Percentiles rank a stretch among this genome's conserved stretches.
phyloP scores from a whole-genome alignment of 2,888 invertebrate genomes.

The Saturnia japonica region DNA sequence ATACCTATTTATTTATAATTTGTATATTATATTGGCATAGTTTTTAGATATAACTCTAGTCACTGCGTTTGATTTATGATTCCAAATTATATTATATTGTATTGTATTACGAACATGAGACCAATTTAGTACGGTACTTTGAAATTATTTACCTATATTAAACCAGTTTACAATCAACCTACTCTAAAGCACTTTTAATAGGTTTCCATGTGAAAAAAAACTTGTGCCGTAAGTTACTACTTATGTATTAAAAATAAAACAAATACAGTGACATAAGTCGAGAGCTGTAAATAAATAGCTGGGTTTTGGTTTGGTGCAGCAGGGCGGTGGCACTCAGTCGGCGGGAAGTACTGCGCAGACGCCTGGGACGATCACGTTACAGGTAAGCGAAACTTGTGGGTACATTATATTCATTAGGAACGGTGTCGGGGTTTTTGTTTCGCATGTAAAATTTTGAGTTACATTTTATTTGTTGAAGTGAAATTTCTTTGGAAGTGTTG shows the following conservation, averaged over 20 bases:
- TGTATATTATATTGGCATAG: neutral
- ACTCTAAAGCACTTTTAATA: no score
- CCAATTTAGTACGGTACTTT: neutral
- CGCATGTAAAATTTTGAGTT: neutral
- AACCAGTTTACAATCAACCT: no score
- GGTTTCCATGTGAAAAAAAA: neutral
- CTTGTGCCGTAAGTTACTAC: no score
- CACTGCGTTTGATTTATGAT: neutral
- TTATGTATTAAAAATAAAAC: neutral
- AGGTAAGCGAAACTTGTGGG: conserved; percentile 53
- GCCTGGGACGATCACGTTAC: conserved; percentile 72
- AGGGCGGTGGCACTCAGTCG: conserved; percentile 56
- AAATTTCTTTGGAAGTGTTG: neutral
- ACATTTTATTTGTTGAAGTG: neutral
- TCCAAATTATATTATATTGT: neutral
- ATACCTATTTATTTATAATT: neutral
- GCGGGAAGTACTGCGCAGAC: conserved; percentile 50
- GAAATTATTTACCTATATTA: no score
- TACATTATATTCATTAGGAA: neutral
- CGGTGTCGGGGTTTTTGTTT: conserved; percentile 4
- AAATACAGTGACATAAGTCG: neutral
- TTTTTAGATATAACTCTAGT: neutral
- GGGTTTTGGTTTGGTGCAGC: conserved; percentile 49
- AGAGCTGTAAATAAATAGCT: conserved; percentile 25
- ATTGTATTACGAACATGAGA: no score